These are phyloP conservation scores for Dromaius novaehollandiae DNA, from an alignment of 2,113 vertebrate species.

Conservation along the genomic window DNA sequence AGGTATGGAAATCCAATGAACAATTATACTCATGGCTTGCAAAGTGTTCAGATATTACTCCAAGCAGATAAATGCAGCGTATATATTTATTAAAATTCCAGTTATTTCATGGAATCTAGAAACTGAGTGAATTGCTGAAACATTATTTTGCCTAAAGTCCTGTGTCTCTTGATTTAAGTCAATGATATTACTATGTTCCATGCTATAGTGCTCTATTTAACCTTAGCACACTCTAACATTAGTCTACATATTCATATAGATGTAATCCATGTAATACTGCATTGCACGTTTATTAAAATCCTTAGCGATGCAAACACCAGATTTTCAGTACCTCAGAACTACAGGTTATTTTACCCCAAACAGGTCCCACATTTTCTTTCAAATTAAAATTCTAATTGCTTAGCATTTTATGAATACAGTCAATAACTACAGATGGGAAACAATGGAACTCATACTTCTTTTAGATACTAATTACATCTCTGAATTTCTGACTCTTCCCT, in stretches of 20 bases:
- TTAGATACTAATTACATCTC: slow-evolving; percentile 47
- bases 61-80: neutral
- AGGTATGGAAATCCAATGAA: neutral
- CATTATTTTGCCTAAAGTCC: neutral
- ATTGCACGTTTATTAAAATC: neutral
- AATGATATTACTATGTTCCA: neutral
- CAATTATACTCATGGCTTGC: neutral
- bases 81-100: neutral
- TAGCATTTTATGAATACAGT: slow-evolving; percentile 26
- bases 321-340: neutral
- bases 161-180: neutral
- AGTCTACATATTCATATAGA: neutral
- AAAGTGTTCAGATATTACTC: neutral
- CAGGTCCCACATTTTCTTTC: slow-evolving; percentile 17
- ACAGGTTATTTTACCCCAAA: neutral
- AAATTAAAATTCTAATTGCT: slow-evolving; percentile 43
- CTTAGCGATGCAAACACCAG: neutral
- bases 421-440: slow-evolving; percentile 41
- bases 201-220: neutral
- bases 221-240: neutral
- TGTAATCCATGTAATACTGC: neutral
- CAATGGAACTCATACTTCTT: neutral
- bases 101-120: neutral
- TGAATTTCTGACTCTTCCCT: slow-evolving; percentile 50
- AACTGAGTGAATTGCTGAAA: neutral